Conservation (phyloP, 2,797 vertebrate species). For the Halcyon chelicuti region DNA sequence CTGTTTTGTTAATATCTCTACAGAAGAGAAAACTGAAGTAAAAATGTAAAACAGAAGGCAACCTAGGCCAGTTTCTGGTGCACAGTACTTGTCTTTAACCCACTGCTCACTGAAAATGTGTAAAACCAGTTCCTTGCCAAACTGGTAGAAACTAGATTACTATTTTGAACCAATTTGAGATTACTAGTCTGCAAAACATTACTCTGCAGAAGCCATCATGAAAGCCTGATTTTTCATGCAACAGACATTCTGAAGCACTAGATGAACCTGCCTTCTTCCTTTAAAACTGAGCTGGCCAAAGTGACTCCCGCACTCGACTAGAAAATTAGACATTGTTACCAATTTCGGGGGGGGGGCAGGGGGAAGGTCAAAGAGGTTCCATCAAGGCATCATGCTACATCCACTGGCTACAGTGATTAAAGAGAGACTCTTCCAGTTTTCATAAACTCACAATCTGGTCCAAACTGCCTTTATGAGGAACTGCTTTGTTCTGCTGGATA, state of each 20-base stretch:
- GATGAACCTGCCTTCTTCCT: neutral
- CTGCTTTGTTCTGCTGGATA: neutral
- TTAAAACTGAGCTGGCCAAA: neutral
- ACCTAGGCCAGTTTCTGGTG: neutral
- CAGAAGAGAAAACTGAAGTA: slow-evolving; percentile 14
- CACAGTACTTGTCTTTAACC: neutral
- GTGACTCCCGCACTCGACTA: neutral
- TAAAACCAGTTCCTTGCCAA: neutral
- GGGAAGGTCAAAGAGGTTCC: neutral
- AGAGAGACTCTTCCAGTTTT: neutral
- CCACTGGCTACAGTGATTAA: fast-evolving
- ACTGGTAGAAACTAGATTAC: neutral
- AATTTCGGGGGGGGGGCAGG: too few relatives aligned
- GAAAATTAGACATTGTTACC: neutral
- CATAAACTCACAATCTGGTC: fast-evolving
- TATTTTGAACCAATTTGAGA: neutral
- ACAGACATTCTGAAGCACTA: neutral
- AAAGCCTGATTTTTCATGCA: neutral
- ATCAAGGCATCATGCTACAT: too few relatives aligned
- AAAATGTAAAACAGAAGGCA: slow-evolving; percentile 12
- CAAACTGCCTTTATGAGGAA: neutral
- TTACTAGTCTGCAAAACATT: neutral
- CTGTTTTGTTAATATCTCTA: slow-evolving; percentile 30
- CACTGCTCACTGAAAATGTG: neutral
- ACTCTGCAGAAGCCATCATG: neutral